These are phyloP conservation scores for Shinisaurus crocodilurus DNA, from an alignment of 2,113 vertebrate species.

Conservation along the genomic window DNA sequence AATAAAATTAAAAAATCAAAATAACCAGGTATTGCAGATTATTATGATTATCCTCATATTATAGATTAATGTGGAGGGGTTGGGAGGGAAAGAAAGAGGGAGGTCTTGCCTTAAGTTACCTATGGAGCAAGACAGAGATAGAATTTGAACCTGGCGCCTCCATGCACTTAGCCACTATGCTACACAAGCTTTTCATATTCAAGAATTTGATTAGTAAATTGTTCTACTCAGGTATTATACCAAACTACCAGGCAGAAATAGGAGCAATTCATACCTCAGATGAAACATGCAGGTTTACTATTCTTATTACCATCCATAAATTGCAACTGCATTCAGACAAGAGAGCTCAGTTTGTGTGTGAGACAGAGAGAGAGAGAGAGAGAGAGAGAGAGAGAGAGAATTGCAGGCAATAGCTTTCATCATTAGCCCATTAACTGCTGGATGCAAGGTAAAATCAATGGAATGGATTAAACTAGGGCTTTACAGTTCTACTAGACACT, in stretches of 20 bases:
- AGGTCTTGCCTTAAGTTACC: not conserved
- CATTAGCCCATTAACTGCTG: constrained; percentile 17
- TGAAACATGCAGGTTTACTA: not conserved
- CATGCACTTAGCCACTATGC: not conserved
- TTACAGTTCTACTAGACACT: constrained; percentile 2
- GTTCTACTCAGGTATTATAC: not conserved
- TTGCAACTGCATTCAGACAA: not conserved
- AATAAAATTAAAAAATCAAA: no score
- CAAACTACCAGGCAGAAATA: not conserved
- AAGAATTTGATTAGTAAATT: not conserved
- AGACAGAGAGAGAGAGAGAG: not conserved
- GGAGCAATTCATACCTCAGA: not conserved
- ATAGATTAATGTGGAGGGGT: not conserved
- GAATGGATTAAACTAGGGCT: not conserved
- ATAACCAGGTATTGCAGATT: not conserved
- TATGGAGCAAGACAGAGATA: not conserved
- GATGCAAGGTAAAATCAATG: constrained; percentile 16
- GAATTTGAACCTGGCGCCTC: not conserved
- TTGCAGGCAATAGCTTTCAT: not conserved
- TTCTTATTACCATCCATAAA: not conserved
- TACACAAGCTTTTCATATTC: not conserved
- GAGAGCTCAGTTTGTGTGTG: not conserved
- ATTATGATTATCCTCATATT: not conserved
- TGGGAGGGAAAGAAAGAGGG: not conserved
- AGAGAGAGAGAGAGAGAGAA: not conserved